A percentile compares a stretch with the other conserved stretches of the same genome.
phyloP scores from a whole-genome alignment of 1,140 invertebrate genomes.

The Trypoxylus dichotomus region DNA sequence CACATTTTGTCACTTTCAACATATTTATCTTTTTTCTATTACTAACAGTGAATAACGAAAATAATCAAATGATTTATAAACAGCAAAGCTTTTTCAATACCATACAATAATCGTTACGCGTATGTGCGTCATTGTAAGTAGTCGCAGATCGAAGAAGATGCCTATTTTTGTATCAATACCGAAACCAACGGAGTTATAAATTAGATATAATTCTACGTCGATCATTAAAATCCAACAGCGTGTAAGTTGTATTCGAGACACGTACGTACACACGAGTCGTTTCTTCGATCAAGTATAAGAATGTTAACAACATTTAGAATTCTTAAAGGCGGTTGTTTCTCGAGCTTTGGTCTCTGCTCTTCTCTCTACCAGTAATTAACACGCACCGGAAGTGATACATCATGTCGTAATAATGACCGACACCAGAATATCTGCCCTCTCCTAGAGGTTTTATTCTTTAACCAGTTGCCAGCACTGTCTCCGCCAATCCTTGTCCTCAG shows the following conservation, averaged over 20 bases:
- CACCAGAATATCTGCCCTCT: constrained; percentile 49
- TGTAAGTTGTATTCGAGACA: constrained; percentile 13
- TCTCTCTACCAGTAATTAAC: constrained; percentile 52
- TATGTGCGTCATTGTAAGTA: not conserved
- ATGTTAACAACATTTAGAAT: constrained; percentile 29
- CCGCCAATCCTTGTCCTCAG: constrained; percentile 35
- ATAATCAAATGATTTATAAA: not conserved
- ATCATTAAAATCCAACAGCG: constrained; percentile 24
- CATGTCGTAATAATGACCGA: constrained; percentile 55
- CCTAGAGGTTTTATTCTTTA: constrained; percentile 40
- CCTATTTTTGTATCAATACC: constrained; percentile 2
- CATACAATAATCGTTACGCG: not conserved
- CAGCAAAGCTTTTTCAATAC: not conserved
- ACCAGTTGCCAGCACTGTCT: constrained; percentile 35
- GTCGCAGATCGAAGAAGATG: not conserved
- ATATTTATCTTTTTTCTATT: not conserved
- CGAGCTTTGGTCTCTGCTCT: constrained; percentile 46
- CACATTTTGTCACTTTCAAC: not conserved
- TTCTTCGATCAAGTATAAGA: constrained; percentile 14
- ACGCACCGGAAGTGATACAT: constrained; percentile 54
- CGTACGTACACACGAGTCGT: constrained; percentile 4
- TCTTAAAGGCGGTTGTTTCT: constrained; percentile 29
- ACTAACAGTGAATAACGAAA: not conserved
- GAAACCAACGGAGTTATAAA: constrained; percentile 1
- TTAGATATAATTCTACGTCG: constrained; percentile 19